phyloP scores from a whole-genome alignment of 2,888 invertebrate genomes.

The Gandaritis pyraliata region DNA sequence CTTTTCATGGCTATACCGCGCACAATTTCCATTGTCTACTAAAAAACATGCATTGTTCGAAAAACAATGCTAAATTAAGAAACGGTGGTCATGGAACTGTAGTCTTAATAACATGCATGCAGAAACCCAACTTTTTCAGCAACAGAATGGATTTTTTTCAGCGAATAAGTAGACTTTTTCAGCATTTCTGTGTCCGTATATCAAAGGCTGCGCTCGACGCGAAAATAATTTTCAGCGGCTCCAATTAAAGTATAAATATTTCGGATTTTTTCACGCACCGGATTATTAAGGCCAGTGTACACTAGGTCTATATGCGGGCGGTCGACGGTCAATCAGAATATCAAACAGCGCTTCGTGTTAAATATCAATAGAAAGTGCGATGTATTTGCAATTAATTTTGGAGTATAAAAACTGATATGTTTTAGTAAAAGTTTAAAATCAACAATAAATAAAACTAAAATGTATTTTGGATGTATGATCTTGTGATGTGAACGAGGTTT shows the following conservation, averaged over 20 bases:
- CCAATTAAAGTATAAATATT: slow-evolving; percentile 36
- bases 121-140: background rate
- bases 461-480: too few relatives aligned
- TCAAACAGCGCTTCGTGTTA: slow-evolving; percentile 9
- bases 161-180: slow-evolving; percentile 24
- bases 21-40: background rate
- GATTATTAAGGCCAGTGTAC: slow-evolving; percentile 16
- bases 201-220: slow-evolving; percentile 17
- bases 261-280: slow-evolving; percentile 27
- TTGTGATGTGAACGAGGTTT: too few relatives aligned
- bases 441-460: too few relatives aligned
- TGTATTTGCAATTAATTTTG: background rate
- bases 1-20: too few relatives aligned
- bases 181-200: slow-evolving; percentile 18
- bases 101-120: slow-evolving; percentile 8
- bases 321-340: slow-evolving; percentile 9
- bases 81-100: background rate
- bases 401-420: background rate
- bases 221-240: slow-evolving; percentile 38
- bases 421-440: too few relatives aligned
- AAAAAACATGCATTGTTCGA: slow-evolving; percentile 10
- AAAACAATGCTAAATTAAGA: slow-evolving; percentile 19
- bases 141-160: slow-evolving; percentile 1
- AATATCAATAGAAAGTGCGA: background rate
- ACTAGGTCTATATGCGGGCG: background rate